Evolutionary conservation across 64 coral and sea anemone genomes (phyloP), one percentile per base, ranked within the genome.

Genomic region (Exaiptasia diaphana): DNA sequence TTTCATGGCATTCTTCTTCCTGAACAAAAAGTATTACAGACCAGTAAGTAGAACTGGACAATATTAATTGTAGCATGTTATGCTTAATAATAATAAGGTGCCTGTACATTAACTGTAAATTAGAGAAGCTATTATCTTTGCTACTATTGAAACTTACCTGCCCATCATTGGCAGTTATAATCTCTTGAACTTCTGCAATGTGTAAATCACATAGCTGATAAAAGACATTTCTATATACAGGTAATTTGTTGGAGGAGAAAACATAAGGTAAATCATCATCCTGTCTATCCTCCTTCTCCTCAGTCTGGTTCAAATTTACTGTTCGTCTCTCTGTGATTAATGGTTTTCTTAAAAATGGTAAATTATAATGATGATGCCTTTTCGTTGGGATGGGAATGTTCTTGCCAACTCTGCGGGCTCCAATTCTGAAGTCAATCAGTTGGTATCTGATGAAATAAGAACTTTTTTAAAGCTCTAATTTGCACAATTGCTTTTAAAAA

Each of bases 191-290:
- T 44, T 94, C 86, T 1, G 91, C 61, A 23, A 87, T 80, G 50
- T 94, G 91, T 1, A 94, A 27, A 73, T 94, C 91, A 41, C 91
- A 94, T 18, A 94, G 26, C 53, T 94, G 91, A 73, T 89, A 94
- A 41, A 94, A 83, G 35, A 94, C 25, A 6, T 94, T 79, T 84
- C 85, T 82, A n/a, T 94, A 80, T 40, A 44, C 44, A 0, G 91
- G 91, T 38, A 94, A 73, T 78, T 94, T 94, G 63, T 94, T 85
- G n/a, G 91, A 64, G 54, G 81, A 76, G 49, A 94, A 94, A 9
- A 94, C 91, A 27, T 94, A 94, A 2, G 91, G 91, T 35, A 89
- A 57, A 36, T 89, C 86, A 14, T 61, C 73, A 46, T 85, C 27
- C 25, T 61, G 28, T 35, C 59, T 32, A 46, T 3, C 11, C 29